Percentiles rank a stretch among this genome's conserved stretches.
Conservation (phyloP, 2,113 vertebrate species). For the Sorex fumeus region DNA sequence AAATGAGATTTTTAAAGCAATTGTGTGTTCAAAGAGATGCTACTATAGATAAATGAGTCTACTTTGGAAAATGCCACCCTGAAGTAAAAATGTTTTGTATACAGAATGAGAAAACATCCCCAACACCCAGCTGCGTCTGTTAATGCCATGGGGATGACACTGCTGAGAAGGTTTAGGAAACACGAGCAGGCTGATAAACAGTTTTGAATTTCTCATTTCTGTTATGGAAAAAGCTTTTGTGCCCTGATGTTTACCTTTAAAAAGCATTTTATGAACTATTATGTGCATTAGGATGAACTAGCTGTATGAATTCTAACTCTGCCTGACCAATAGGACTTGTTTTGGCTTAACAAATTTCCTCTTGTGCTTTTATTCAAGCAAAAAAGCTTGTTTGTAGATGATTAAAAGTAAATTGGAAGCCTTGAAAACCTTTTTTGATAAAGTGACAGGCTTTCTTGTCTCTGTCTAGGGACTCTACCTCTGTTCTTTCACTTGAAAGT, state of each 20-base stretch:
- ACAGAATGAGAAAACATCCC: conserved; percentile 2
- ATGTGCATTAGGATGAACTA: not conserved
- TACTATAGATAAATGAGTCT: conserved; percentile 8
- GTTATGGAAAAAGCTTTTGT: not conserved
- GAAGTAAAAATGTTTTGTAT: conserved; percentile 61
- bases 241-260: conserved; percentile 9
- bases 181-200: not conserved
- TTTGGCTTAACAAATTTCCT: conserved; percentile 36
- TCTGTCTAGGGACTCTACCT: not conserved
- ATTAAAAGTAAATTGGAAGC: not conserved
- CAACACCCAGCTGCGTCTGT: not conserved
- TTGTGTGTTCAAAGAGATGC: not conserved
- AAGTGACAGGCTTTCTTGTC: not conserved
- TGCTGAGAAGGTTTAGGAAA: not conserved
- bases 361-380: conserved; percentile 52
- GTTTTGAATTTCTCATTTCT: not conserved
- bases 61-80: not conserved
- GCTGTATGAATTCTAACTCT: not conserved
- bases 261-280: not conserved
- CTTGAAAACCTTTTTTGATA: not conserved
- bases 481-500: conserved; percentile 24
- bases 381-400: not conserved
- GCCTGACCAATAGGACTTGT: not conserved
- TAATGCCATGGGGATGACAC: not conserved
- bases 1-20: not conserved